Percentiles rank a stretch among this genome's conserved stretches.
These are phyloP conservation scores for Monochamus alternatus DNA, from an alignment of 2,888 invertebrate species.

Conservation along the genomic window DNA sequence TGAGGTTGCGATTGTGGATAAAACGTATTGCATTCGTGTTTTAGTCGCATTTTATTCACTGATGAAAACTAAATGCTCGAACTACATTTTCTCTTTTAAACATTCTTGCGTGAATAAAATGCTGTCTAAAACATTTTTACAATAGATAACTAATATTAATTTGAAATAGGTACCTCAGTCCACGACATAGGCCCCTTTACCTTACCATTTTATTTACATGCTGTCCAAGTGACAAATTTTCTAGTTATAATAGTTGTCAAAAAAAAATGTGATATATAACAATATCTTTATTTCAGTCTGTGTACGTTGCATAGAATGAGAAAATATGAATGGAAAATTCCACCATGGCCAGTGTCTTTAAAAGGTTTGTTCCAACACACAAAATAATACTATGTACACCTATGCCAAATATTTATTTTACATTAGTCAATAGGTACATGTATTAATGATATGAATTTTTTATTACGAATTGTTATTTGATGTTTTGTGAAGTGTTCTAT, in stretches of 20 bases:
- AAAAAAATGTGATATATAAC: background rate
- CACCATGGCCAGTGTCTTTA: constrained; percentile 43
- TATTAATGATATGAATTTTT: background rate
- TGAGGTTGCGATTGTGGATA: no score
- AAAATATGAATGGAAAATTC: constrained; percentile 31
- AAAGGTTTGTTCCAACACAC: constrained; percentile 31
- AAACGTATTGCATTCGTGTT: no score
- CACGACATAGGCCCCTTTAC: no score
- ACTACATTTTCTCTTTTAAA: no score
- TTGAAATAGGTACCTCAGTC: no score
- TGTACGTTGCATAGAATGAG: constrained; percentile 50
- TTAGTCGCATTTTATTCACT: no score
- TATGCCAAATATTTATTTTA: constrained; percentile 23
- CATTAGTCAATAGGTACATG: constrained; percentile 4
- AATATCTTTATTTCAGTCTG: constrained; percentile 53
- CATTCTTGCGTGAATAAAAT: no score
- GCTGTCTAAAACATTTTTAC: no score
- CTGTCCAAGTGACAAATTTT: no score
- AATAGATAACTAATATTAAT: no score
- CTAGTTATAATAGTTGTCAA: background rate
- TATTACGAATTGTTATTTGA: background rate
- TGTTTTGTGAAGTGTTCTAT: constrained; percentile 4
- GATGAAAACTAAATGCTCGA: no score
- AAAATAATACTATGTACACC: constrained; percentile 9
- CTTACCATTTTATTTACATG: background rate